phyloP scores from a whole-genome alignment of 2,113 vertebrate species.

The Crotalus viridis region DNA sequence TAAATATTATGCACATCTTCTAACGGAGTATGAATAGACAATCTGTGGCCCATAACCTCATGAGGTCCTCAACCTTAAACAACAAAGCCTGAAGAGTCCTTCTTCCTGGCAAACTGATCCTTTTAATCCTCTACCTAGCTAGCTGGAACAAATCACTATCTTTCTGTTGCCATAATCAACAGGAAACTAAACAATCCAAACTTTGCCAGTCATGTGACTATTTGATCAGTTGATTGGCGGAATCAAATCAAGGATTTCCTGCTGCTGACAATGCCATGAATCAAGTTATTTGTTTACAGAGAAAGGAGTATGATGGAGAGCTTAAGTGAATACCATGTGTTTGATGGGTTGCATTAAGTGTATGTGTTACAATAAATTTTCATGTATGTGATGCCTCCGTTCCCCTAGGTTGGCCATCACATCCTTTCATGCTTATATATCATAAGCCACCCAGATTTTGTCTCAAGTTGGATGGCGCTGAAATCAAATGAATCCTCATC shows the following conservation, averaged over 20 bases:
- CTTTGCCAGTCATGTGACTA: not conserved
- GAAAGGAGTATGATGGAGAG: not conserved
- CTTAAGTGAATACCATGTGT: not conserved
- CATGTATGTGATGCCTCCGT: not conserved
- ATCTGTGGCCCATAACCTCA: not conserved
- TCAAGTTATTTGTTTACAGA: not conserved
- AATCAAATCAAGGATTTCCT: not conserved
- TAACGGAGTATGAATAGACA: not conserved
- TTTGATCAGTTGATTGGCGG: not conserved
- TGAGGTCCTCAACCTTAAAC: not conserved
- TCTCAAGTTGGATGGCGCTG: not conserved
- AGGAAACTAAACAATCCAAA: not conserved
- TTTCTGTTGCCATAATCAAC: not conserved
- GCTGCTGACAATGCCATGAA: not conserved
- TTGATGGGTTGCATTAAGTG: not conserved
- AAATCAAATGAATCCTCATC: not conserved
- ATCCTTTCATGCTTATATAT: not conserved
- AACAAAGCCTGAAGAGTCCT: not conserved
- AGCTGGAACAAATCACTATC: not conserved
- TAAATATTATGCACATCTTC: not conserved
- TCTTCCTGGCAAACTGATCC: not conserved
- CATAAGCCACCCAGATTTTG: not conserved
- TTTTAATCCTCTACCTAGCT: not conserved
- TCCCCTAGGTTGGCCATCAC: not conserved
- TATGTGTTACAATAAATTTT: not conserved